A percentile compares a stretch with the other conserved stretches of the same genome.
phyloP scores from a whole-genome alignment of 2,797 vertebrate genomes.

The Masticophis lateralis region DNA sequence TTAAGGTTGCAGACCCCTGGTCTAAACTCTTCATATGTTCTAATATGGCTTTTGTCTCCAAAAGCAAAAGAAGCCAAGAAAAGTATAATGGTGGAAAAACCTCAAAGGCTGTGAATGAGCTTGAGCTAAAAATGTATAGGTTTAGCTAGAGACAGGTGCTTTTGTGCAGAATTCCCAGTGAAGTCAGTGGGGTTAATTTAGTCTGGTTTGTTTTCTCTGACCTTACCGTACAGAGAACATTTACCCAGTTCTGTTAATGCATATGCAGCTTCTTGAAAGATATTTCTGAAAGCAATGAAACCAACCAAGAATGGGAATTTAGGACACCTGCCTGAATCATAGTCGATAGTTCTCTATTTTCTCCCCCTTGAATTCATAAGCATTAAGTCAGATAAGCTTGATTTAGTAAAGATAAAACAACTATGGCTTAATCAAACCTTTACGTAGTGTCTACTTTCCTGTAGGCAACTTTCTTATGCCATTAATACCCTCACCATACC shows the following conservation, averaged over 20 bases:
- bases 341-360: slow-evolving; percentile 39
- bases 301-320: slow-evolving; percentile 40
- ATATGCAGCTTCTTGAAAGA: too few species aligned
- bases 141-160: neutral
- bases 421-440: slow-evolving; percentile 11
- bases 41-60: neutral
- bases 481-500: neutral
- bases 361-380: neutral
- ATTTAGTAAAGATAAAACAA: neutral
- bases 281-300: slow-evolving; percentile 38
- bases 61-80: neutral
- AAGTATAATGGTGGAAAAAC: neutral
- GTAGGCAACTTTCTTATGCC: slow-evolving; percentile 55
- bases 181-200: neutral
- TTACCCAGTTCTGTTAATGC: slow-evolving; percentile 28
- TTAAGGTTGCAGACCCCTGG: too few species aligned
- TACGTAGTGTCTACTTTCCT: slow-evolving; percentile 55
- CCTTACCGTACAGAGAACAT: neutral
- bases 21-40: neutral
- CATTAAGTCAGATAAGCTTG: neutral
- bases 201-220: neutral
- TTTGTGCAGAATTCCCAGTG: neutral
- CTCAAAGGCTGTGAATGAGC: neutral
- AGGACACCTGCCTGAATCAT: slow-evolving; percentile 42
- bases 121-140: neutral